Conservation (phyloP, 2,113 vertebrate genomes). For the Cyanoliseus patagonus region DNA sequence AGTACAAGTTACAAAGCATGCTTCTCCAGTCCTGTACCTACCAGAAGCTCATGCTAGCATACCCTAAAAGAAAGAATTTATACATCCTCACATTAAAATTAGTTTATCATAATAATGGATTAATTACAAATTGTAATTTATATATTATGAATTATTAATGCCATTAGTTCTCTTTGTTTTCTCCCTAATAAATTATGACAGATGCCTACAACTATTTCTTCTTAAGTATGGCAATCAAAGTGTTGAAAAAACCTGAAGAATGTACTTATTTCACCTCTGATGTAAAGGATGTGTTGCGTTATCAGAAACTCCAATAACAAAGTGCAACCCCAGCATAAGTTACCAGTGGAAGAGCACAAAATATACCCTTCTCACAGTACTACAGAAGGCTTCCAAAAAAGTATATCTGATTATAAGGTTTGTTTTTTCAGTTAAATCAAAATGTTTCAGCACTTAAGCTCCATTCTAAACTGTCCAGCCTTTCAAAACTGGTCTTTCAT, state of each 20-base stretch:
- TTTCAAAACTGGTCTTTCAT: background rate
- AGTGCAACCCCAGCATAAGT: background rate
- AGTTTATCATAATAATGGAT: background rate
- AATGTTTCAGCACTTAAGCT: background rate
- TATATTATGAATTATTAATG: background rate
- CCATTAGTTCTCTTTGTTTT: background rate
- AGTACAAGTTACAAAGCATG: background rate
- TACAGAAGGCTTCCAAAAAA: background rate
- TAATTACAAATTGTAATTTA: background rate
- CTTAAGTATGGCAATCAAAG: background rate
- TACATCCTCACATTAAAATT: background rate
- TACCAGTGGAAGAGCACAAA: background rate
- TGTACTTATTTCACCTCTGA: background rate
- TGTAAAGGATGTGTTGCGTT: background rate
- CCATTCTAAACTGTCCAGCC: background rate
- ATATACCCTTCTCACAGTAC: background rate
- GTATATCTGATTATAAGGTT: background rate
- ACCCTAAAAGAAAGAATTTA: background rate
- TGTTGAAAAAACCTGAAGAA: background rate
- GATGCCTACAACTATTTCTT: background rate
- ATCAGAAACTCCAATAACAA: background rate
- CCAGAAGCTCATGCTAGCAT: background rate
- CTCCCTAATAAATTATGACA: background rate
- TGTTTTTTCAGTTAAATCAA: background rate
- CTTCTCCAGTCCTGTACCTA: background rate